phyloP scores from a whole-genome alignment of 2,113 vertebrate genomes.

The Salminus brasiliensis region DNA sequence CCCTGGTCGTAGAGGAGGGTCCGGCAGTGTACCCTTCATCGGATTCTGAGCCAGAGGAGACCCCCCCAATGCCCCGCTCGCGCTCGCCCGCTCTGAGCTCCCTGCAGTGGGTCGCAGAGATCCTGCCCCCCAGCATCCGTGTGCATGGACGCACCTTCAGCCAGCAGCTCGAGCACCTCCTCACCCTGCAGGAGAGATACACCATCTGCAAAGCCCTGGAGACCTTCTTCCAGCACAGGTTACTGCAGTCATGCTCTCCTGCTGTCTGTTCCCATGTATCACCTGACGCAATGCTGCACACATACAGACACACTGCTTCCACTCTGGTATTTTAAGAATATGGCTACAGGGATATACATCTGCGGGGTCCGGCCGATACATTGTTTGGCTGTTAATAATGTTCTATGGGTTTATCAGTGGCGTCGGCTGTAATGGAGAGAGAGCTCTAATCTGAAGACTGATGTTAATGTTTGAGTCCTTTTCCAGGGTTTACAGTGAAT shows the following conservation, averaged over 20 bases:
- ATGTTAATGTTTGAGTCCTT: no score
- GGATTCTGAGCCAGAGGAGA: slow-evolving; percentile 84
- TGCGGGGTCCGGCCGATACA: not conserved
- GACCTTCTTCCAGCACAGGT: slow-evolving; percentile 99
- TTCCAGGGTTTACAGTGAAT: no score
- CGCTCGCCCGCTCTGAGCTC: slow-evolving; percentile 91
- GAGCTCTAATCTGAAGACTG: no score
- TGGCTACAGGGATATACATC: not conserved
- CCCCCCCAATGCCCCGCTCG: slow-evolving; percentile 64
- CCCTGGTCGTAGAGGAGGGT: slow-evolving; percentile 94
- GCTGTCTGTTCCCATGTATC: not conserved
- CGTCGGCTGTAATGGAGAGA: no score
- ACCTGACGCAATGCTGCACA: slow-evolving; percentile 2
- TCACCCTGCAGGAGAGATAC: slow-evolving; percentile 91
- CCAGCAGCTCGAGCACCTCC: slow-evolving; percentile 95
- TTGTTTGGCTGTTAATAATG: not conserved
- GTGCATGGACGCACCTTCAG: slow-evolving; percentile 94
- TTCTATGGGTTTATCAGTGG: no score
- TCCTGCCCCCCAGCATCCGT: slow-evolving; percentile 94
- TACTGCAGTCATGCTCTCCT: not conserved
- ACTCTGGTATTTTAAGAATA: not conserved
- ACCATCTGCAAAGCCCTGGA: slow-evolving; percentile 91
- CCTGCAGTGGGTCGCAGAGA: slow-evolving; percentile 97
- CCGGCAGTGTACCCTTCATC: slow-evolving; percentile 78
- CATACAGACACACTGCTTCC: not conserved